These are phyloP conservation scores for Pygoscelis adeliae DNA, from an alignment of 2,113 vertebrate genomes.

Conservation along the genomic window DNA sequence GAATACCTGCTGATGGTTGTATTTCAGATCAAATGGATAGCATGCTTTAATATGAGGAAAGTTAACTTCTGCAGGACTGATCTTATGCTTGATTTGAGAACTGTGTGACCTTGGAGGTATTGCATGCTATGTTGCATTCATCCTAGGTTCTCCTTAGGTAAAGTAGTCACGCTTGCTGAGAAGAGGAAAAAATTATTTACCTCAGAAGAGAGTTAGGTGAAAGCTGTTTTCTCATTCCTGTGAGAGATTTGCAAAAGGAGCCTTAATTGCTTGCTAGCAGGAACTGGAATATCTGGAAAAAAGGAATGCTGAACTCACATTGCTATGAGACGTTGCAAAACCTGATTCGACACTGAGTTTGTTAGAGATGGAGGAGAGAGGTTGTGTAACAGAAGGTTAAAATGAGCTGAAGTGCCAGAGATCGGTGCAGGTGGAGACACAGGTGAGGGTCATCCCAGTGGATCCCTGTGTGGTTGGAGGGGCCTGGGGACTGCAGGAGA, in stretches of 20 bases:
- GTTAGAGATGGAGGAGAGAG: background rate
- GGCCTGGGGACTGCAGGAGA: background rate
- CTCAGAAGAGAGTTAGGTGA: background rate
- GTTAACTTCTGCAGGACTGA: background rate
- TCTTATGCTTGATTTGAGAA: background rate
- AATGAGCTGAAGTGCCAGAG: background rate
- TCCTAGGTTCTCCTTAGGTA: background rate
- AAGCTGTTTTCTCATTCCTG: background rate
- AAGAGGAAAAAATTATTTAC: background rate
- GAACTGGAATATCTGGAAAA: slow-evolving; percentile 6
- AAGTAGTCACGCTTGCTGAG: background rate
- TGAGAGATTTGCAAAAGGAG: background rate
- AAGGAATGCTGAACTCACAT: background rate
- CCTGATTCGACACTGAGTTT: background rate
- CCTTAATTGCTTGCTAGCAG: background rate
- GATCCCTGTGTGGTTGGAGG: background rate
- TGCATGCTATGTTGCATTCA: background rate
- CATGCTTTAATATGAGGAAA: background rate
- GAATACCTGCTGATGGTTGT: background rate
- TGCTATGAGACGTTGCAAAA: background rate
- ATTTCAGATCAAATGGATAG: background rate
- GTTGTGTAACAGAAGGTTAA: background rate
- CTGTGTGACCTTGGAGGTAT: background rate
- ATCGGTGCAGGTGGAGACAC: background rate
- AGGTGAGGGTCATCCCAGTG: background rate